Evolutionary conservation across 1,140 invertebrate species (phyloP), one percentile per base, ranked within the genome.

Genomic region (Reticulitermes speratus): DNA sequence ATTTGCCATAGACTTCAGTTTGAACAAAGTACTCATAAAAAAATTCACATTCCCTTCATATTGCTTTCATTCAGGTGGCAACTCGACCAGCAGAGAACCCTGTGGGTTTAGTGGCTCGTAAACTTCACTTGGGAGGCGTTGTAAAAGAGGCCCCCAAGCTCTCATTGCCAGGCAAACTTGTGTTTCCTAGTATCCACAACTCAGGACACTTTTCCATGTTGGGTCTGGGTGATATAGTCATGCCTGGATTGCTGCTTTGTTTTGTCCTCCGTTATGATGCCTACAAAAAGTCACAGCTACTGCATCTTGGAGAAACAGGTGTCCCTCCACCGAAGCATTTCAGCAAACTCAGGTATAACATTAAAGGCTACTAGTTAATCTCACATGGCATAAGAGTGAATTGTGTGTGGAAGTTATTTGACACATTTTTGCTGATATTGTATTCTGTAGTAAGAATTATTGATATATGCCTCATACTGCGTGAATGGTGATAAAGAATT

Each of bases 251-350:
- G 38, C 90, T 99, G 87, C 92, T 99, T 87, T 99, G 98, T 92
- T 99, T 99, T 92, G 98, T 99, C 82, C 91, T 99, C 87, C 94
- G 96, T 32, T 99, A 99, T 90, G 98, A 99, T 92, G 97, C 98
- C 19, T 98, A 99, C 91, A 99, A 99, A 91, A 98, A 98, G 90
- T 95, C 96, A 65, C 96, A 96, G 89, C 90, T 95, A n/a, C 91
- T 95, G 48, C 92, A 93, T 84, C 93, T 93, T 81, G 94, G 93
- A 55, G 96, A 97, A 89, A 93, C 95, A 87, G 96, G 96, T 32
- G 94, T 97, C 84, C 96, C 96, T 82, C 95, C 95, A 7, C 95
- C 96, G 16, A 92, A 94, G 88, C 93, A 95, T 88, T 91, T 95
- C 14, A 93, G 92, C 89, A 94, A 93, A 88, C 93, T 95, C 88